Evolutionary conservation across 2,888 invertebrate genomes (phyloP).

Genomic region (Hirtodrosophila confusa): DNA sequence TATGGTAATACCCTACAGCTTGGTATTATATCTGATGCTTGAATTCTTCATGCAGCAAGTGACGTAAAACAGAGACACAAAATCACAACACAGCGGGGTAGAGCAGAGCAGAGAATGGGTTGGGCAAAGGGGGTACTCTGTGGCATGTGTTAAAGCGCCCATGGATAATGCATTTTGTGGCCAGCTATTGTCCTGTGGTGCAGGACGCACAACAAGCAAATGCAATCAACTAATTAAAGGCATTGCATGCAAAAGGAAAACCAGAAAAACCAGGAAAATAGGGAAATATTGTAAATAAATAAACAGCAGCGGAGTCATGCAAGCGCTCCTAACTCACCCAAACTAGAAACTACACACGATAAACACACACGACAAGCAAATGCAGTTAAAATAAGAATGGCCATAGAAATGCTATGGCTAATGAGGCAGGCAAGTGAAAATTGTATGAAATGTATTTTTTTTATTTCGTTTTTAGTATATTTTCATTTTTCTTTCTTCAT

Average conservation of each 20-base stretch:
- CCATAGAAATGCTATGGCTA: conserved; percentile 38
- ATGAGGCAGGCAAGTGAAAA: conserved; percentile 54
- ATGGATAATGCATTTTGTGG: conserved; percentile 13
- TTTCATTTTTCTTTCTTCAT: conserved; percentile 26
- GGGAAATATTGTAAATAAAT: conserved; percentile 11
- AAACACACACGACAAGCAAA: conserved; percentile 44
- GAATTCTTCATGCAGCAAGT: conserved; percentile 3
- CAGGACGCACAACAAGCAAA: conserved; percentile 41
- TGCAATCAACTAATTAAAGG: conserved; percentile 70
- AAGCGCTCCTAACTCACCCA: conserved; percentile 38
- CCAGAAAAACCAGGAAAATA: conserved; percentile 1
- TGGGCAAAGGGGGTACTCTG: background rate
- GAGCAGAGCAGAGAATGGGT: background rate
- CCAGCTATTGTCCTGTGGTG: conserved; percentile 40
- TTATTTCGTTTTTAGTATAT: conserved; percentile 24
- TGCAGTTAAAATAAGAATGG: conserved; percentile 22
- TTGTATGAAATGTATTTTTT: conserved; percentile 51
- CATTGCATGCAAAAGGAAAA: conserved; percentile 52
- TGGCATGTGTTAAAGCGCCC: conserved; percentile 8
- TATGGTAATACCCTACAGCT: no score
- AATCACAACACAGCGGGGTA: conserved; percentile 1
- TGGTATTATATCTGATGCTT: background rate
- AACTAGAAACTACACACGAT: conserved; percentile 24
- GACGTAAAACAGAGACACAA: conserved; percentile 11
- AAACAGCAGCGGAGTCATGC: conserved; percentile 33